A percentile compares a stretch with the other conserved stretches of the same genome.
Conservation (phyloP, 1,140 invertebrate genomes). For the Aphis craccivora region DNA sequence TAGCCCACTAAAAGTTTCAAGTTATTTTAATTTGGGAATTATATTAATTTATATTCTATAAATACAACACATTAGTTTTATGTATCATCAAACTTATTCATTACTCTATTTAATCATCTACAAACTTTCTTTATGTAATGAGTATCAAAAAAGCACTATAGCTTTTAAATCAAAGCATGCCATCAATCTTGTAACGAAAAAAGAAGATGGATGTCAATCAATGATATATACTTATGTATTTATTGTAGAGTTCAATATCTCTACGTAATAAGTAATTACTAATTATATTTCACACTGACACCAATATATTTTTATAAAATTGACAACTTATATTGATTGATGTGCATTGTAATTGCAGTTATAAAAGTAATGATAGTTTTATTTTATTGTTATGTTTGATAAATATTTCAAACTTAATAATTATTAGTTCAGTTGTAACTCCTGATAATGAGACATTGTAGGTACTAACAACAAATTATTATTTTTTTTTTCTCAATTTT, state of each 20-base stretch:
- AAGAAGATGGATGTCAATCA: background rate
- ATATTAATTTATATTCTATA: background rate
- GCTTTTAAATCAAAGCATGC: background rate
- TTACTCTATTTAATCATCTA: background rate
- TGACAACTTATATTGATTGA: slow-evolving; percentile 17
- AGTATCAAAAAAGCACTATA: background rate
- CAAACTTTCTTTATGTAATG: background rate
- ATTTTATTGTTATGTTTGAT: background rate
- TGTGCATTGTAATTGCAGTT: background rate
- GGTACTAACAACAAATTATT: background rate
- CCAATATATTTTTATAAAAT: background rate
- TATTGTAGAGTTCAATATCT: background rate
- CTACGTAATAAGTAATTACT: slow-evolving; percentile 6
- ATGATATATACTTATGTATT: background rate
- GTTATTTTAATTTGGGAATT: background rate
- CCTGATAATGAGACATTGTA: background rate
- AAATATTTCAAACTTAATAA: background rate
- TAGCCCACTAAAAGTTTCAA: background rate
- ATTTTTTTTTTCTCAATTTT: background rate
- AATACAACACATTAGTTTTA: background rate
- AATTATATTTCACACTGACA: background rate
- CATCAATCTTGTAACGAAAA: slow-evolving; percentile 4
- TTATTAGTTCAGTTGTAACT: background rate
- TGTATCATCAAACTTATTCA: background rate
- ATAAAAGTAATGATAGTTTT: background rate